These are phyloP conservation scores for Danio kyathit DNA, from an alignment of 2,797 vertebrate genomes.

Conservation along the genomic window DNA sequence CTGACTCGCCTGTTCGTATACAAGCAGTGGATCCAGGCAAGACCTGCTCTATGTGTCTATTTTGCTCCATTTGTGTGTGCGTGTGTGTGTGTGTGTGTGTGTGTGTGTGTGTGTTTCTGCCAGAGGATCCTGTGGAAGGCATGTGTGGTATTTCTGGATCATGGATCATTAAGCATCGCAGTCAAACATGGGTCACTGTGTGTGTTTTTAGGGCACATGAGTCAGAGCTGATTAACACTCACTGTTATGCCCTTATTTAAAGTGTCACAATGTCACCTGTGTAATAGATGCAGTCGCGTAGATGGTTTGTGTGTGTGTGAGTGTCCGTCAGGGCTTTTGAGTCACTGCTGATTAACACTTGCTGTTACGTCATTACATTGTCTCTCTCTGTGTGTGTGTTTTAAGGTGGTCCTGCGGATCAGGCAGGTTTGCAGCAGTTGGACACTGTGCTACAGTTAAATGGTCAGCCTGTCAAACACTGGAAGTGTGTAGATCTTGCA, in stretches of 20 bases:
- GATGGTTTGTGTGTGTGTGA: constrained; percentile 3
- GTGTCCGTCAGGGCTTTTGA: not conserved
- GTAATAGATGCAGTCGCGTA: not conserved
- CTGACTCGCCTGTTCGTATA: constrained; percentile 89
- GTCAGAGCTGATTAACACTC: not conserved
- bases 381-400: not conserved
- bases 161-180: not conserved
- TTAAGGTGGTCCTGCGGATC: constrained; percentile 91
- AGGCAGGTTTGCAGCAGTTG: constrained; percentile 90
- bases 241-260: not conserved
- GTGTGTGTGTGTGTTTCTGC: constrained; percentile 1
- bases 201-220: not conserved
- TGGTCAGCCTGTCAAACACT: constrained; percentile 91
- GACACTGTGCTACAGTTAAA: constrained; percentile 93
- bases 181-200: not conserved
- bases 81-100: not conserved
- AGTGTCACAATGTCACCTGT: not conserved
- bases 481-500: constrained; percentile 95
- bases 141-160: not conserved
- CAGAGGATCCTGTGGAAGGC: not conserved
- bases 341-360: constrained; percentile 3
- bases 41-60: constrained; percentile 46
- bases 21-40: constrained; percentile 89
- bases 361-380: constrained; percentile 4
- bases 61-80: constrained; percentile 2